A percentile compares a stretch with the other conserved stretches of the same genome.
Evolutionary conservation across 2,888 invertebrate genomes (phyloP).

Genomic region (Eugnorisma glareosa): DNA sequence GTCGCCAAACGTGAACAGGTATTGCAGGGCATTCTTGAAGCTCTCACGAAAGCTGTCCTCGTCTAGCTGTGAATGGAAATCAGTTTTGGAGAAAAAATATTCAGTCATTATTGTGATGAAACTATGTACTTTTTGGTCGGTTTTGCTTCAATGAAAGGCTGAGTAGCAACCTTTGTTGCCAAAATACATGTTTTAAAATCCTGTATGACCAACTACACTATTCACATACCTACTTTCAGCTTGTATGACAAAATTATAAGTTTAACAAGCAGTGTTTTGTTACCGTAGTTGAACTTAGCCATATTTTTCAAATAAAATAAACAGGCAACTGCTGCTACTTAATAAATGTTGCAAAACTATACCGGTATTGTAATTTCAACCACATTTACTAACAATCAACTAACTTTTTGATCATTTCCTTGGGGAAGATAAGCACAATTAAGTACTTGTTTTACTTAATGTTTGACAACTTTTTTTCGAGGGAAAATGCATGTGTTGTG

Average conservation of each 20-base stretch:
- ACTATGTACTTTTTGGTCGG: neutral
- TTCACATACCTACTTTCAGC: neutral
- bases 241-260: neutral
- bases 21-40: constrained; percentile 92
- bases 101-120: neutral
- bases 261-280: neutral
- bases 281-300: neutral
- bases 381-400: neutral
- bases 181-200: neutral
- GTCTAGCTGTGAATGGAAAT: constrained; percentile 73
- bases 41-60: constrained; percentile 91
- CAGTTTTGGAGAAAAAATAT: neutral
- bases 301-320: neutral
- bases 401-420: neutral
- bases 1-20: constrained; percentile 92
- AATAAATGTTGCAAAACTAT: neutral
- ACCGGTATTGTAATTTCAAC: neutral
- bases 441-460: neutral
- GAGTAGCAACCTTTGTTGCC: neutral
- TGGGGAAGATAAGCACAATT: neutral
- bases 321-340: too few species aligned
- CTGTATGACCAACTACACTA: neutral
- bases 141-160: neutral
- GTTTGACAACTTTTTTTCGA: neutral
- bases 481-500: neutral